These are phyloP conservation scores for Xiphias gladius DNA, from an alignment of 2,113 vertebrate genomes.

Conservation along the genomic window DNA sequence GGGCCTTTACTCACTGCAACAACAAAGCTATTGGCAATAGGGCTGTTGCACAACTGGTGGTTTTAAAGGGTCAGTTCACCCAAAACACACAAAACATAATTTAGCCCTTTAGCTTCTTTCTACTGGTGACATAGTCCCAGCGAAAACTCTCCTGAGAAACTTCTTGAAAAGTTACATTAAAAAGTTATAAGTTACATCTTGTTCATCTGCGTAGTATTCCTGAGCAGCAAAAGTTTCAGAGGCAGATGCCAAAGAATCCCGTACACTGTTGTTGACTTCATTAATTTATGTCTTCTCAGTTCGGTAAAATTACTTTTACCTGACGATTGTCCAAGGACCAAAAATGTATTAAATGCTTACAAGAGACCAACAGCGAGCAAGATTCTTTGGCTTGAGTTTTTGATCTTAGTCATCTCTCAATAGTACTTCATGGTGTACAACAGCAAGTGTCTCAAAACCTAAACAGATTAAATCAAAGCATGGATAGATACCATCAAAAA, in stretches of 20 bases:
- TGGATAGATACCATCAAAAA: too few species aligned
- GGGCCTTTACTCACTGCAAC: not conserved
- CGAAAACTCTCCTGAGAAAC: not conserved
- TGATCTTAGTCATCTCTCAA: not conserved
- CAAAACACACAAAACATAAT: not conserved
- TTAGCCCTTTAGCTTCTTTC: not conserved
- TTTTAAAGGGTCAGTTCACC: constrained; percentile 15
- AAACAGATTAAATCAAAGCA: too few species aligned
- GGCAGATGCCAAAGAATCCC: too few species aligned
- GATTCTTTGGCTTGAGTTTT: not conserved
- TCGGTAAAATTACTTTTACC: not conserved
- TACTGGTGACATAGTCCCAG: not conserved
- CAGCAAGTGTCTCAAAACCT: too few species aligned
- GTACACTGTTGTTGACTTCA: too few species aligned
- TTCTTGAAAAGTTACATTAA: not conserved
- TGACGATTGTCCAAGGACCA: not conserved
- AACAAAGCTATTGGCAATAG: not conserved
- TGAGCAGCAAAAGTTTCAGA: not conserved
- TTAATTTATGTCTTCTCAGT: too few species aligned
- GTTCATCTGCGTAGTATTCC: not conserved
- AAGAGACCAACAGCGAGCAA: too few species aligned
- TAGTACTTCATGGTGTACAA: too few species aligned
- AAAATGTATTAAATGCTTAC: too few species aligned
- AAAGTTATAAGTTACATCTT: too few species aligned
- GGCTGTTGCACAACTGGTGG: not conserved